Percentiles rank a stretch among this genome's conserved stretches.
Conservation (phyloP, 1,140 invertebrate genomes). For the Hypsibius dujardini region DNA sequence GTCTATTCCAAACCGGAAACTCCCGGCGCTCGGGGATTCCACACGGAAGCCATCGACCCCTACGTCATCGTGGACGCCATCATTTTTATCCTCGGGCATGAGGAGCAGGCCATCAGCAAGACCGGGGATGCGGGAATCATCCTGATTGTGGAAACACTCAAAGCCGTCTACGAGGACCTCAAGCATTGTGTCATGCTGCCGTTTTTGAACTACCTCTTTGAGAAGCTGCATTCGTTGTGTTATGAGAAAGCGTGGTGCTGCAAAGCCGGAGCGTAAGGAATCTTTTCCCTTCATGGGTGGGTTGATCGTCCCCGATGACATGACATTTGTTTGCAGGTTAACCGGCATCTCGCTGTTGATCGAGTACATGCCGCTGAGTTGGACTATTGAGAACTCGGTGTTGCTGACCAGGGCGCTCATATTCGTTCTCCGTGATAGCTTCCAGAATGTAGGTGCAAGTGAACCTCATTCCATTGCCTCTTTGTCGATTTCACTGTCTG, state of each 20-base stretch:
- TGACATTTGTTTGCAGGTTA: not conserved
- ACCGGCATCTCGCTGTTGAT: not conserved
- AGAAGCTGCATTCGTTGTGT: constrained; percentile 79
- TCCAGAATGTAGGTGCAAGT: not conserved
- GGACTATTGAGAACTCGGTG: constrained; percentile 74
- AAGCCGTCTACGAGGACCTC: constrained; percentile 21
- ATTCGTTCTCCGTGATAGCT: constrained; percentile 83
- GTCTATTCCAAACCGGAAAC: not conserved
- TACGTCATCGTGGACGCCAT: constrained; percentile 83
- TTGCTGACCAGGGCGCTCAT: constrained; percentile 75
- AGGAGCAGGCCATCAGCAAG: constrained; percentile 87
- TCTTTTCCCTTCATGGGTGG: not conserved
- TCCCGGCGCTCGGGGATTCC: not conserved
- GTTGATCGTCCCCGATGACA: no score
- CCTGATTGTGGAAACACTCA: constrained; percentile 72
- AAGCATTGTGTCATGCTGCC: constrained; percentile 42
- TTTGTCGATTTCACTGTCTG: no score
- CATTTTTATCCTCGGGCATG: constrained; percentile 78
- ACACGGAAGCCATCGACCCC: constrained; percentile 60
- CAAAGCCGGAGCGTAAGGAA: constrained; percentile 62
- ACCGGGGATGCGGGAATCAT: constrained; percentile 68
- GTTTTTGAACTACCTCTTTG: constrained; percentile 81
- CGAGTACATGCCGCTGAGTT: constrained; percentile 30
- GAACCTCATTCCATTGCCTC: not conserved
- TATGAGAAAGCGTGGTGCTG: constrained; percentile 96